Conservation (phyloP, 35 echinoderm and acorn worm genomes). For the Strongylocentrotus purpuratus region DNA sequence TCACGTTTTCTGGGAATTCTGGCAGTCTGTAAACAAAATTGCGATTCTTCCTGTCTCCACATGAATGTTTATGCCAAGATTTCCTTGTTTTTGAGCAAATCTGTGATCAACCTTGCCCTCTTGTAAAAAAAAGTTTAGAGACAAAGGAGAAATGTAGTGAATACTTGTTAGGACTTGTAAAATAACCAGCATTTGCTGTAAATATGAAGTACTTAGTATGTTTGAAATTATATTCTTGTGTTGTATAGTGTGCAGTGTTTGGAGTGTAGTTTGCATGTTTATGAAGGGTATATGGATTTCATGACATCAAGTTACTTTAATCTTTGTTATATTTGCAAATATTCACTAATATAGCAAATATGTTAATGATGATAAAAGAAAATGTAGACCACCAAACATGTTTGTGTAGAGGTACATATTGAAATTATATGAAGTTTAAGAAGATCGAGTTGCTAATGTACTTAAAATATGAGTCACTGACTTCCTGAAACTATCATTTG, state of each 20-base stretch:
- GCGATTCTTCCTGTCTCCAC: background rate
- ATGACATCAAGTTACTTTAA: background rate
- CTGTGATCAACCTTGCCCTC: background rate
- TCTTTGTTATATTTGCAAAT: background rate
- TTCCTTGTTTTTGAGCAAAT: background rate
- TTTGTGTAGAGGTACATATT: too few species aligned
- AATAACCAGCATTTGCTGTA: constrained; percentile 1
- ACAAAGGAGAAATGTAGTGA: background rate
- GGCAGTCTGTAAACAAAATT: background rate
- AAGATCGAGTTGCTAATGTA: too few species aligned
- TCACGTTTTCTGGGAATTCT: background rate
- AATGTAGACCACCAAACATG: too few species aligned
- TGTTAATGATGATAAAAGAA: too few species aligned
- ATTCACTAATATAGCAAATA: too few species aligned
- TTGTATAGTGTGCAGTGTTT: background rate
- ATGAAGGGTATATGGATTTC: background rate
- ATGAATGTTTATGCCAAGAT: background rate
- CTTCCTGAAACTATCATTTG: too few species aligned
- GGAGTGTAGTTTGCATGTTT: background rate
- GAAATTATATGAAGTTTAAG: too few species aligned
- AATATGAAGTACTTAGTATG: background rate
- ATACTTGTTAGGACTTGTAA: background rate
- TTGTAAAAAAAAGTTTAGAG: background rate
- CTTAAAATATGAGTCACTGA: too few species aligned
- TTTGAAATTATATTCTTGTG: background rate